phyloP scores from a whole-genome alignment of 2,797 vertebrate genomes.

The Enteromius viviparus region DNA sequence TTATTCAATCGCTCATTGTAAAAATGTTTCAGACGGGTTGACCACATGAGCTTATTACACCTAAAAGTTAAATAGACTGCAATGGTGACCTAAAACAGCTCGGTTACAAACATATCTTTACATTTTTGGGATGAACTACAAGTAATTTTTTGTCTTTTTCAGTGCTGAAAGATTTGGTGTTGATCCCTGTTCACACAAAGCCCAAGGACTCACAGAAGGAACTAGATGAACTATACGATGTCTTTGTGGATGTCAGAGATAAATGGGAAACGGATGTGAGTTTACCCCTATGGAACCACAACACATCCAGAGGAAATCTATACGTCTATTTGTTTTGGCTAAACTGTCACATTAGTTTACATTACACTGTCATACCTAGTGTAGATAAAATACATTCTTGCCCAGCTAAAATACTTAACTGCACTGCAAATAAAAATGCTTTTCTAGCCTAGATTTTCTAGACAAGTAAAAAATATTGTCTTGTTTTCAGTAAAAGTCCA shows the following conservation, averaged over 20 bases:
- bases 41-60: no score
- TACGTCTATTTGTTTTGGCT: background rate
- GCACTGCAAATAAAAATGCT: no score
- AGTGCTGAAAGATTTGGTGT: slow-evolving; percentile 72
- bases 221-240: slow-evolving; percentile 75
- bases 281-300: background rate
- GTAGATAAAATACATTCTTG: background rate
- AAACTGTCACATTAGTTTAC: no score
- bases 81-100: no score
- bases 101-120: no score
- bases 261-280: slow-evolving; percentile 76
- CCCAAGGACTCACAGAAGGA: slow-evolving; percentile 69
- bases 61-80: no score
- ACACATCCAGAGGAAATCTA: background rate
- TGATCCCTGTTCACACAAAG: slow-evolving; percentile 74
- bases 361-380: background rate
- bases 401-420: no score
- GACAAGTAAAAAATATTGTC: no score
- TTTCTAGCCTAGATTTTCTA: no score
- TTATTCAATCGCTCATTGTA: background rate
- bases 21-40: background rate
- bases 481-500: no score
- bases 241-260: slow-evolving; percentile 62
- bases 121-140: no score
- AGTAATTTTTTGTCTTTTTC: background rate